A percentile compares a stretch with the other conserved stretches of the same genome.
Conservation (phyloP, 1,140 invertebrate genomes). For the Hetaerina americana region DNA sequence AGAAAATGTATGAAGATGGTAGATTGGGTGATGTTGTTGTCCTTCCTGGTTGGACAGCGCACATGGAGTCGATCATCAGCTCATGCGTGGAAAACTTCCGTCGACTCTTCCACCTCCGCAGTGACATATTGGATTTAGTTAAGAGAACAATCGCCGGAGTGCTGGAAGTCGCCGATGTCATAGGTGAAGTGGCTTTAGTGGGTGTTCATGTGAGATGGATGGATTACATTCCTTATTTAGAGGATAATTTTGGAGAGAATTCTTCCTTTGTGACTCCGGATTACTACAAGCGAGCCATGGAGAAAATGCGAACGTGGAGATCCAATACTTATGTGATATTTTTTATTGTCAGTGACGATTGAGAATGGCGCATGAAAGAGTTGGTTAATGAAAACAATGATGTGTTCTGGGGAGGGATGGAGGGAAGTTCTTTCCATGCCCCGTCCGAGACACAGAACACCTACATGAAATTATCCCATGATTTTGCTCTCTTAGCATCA, state of each 20-base stretch:
- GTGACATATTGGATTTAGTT: neutral
- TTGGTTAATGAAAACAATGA: neutral
- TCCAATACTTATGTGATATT: neutral
- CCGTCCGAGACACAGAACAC: neutral
- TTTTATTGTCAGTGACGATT: neutral
- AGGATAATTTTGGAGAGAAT: neutral
- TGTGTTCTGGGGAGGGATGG: neutral
- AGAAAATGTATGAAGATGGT: neutral
- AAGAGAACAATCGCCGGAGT: neutral
- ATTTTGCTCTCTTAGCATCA: neutral
- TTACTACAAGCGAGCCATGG: neutral
- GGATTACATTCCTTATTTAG: neutral
- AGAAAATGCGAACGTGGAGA: neutral
- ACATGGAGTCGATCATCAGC: neutral
- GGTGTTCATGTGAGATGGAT: neutral
- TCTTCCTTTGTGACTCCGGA: neutral
- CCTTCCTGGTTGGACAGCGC: neutral
- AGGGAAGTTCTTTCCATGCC: neutral
- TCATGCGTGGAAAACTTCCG: neutral
- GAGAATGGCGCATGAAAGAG: neutral
- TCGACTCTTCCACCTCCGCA: neutral
- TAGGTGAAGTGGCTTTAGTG: neutral
- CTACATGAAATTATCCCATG: neutral
- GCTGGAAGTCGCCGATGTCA: neutral
- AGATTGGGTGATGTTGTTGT: neutral